A percentile compares a stretch with the other conserved stretches of the same genome.
These are phyloP conservation scores for Phortica magna DNA, from an alignment of 2,888 invertebrate species.

Conservation along the genomic window DNA sequence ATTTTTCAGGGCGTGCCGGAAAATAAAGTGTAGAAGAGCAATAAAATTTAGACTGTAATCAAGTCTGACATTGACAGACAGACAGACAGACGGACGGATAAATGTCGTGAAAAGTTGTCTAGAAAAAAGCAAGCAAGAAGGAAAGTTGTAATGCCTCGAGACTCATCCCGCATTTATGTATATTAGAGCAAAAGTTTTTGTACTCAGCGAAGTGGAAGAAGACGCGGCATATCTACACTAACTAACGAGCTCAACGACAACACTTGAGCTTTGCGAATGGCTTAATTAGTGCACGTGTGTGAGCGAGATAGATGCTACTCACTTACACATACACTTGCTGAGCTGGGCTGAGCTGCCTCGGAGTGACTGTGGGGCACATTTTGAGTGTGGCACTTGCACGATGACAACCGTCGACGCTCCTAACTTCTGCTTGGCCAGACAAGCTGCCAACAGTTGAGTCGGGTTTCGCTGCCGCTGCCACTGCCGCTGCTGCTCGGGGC, in stretches of 20 bases:
- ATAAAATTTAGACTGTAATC: background rate
- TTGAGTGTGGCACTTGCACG: constrained; percentile 9
- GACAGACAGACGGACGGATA: constrained; percentile 58
- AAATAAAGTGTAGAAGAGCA: constrained; percentile 9
- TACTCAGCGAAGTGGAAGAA: background rate
- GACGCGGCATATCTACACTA: constrained; percentile 51
- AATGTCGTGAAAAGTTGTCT: constrained; percentile 54
- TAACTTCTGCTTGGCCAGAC: background rate
- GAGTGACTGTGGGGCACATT: constrained; percentile 17
- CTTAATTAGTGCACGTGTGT: constrained; percentile 59
- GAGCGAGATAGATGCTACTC: constrained; percentile 13
- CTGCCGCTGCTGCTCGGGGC: constrained; percentile 32
- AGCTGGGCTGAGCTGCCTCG: background rate
- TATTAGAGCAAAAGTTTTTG: background rate
- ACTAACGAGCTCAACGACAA: constrained; percentile 72
- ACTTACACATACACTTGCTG: background rate
- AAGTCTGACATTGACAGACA: constrained; percentile 62
- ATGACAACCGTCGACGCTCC: background rate
- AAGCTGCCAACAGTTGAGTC: background rate
- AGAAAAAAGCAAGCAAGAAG: background rate
- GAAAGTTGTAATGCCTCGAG: background rate
- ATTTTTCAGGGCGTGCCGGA: constrained; percentile 36
- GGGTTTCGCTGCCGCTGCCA: constrained; percentile 14
- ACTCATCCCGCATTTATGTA: background rate
- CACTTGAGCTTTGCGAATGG: constrained; percentile 66